Evolutionary conservation across 2,797 vertebrate species (phyloP).

Genomic region (Gallirallus australis): DNA sequence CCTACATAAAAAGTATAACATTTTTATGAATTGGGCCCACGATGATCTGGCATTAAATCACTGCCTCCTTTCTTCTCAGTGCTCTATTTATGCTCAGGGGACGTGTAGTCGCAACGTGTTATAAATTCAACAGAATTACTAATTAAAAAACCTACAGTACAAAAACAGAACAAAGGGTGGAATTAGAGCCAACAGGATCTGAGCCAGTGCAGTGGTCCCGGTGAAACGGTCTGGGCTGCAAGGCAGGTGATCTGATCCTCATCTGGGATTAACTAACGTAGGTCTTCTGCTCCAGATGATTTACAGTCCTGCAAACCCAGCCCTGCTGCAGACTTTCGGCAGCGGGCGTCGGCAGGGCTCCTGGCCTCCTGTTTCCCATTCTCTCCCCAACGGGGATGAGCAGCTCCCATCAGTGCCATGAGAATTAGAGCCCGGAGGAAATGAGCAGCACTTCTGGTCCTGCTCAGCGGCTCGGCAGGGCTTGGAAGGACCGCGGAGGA

Average conservation of each 20-base stretch:
- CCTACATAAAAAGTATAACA: conserved; percentile 43
- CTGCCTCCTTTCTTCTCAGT: conserved; percentile 52
- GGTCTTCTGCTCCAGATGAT: conserved; percentile 44
- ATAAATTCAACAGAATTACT: conserved; percentile 68
- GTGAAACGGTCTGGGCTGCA: conserved; percentile 41
- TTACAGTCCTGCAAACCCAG: background rate
- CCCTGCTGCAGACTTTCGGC: background rate
- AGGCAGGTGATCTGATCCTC: conserved; percentile 67
- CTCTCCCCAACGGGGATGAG: background rate
- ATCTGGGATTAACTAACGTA: conserved; percentile 59
- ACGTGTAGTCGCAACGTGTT: background rate
- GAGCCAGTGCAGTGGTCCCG: conserved; percentile 54
- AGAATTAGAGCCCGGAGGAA: background rate
- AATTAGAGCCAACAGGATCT: conserved; percentile 58
- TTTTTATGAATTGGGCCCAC: conserved; percentile 57
- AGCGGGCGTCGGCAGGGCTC: background rate
- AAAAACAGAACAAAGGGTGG: conserved; percentile 62
- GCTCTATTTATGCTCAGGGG: conserved; percentile 56
- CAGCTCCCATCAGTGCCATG: background rate
- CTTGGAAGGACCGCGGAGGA: background rate
- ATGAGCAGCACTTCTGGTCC: background rate
- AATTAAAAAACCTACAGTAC: conserved; percentile 64
- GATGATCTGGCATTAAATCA: conserved; percentile 51
- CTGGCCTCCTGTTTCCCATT: conserved; percentile 34
- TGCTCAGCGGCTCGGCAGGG: fast-evolving